Evolutionary conservation across 2,888 invertebrate genomes (phyloP), one percentile per base, ranked within the genome.

Genomic region (Drosophila kuntzei): DNA sequence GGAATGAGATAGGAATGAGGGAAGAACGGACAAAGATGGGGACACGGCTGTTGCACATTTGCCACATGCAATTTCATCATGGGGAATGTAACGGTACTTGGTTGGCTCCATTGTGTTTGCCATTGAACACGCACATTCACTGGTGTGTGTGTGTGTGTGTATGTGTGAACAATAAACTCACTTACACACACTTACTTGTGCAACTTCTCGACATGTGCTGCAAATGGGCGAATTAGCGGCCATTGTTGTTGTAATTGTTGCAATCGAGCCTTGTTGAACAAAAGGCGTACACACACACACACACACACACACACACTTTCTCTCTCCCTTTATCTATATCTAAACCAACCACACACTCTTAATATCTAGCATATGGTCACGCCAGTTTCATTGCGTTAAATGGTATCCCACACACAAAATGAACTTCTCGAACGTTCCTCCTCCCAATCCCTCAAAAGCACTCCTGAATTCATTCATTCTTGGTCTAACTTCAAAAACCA

Each of bases 221-320:
- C 65, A 77, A 87, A 76, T 84, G 87, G 54, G 61, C 66, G 69
- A 68, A 71, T 62, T 55, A 43, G 58, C 71, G 55, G 36, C 25
- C 63, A 73, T 89, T 83, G 77, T 82, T 74, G 68, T 71, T 76
- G 89, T 78, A 84, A 84, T 77, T 80, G 86, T 82, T 76, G 80
- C 86, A 71, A 87, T 87, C 74, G 76, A 84, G 88, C 70, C 63
- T 68, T 70, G 69, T 60, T 60, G 65, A 73, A 72, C 86, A 75
- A 75, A 63, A 79, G 72, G 37, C 32, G 49, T 47, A 18, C 25
- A 34, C 62, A 34, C 41, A 25, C 50, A 46, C 34, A 29, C 46
- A 55, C 46, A 34, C 49, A 36, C 29, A 9, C 27, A 43, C 18
- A 47, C 49, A 29, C 46, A 46, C n/a, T 25, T 37, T 55, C 12